Conservation (phyloP, 2,113 vertebrate species). For the Urocitellus parryii region DNA sequence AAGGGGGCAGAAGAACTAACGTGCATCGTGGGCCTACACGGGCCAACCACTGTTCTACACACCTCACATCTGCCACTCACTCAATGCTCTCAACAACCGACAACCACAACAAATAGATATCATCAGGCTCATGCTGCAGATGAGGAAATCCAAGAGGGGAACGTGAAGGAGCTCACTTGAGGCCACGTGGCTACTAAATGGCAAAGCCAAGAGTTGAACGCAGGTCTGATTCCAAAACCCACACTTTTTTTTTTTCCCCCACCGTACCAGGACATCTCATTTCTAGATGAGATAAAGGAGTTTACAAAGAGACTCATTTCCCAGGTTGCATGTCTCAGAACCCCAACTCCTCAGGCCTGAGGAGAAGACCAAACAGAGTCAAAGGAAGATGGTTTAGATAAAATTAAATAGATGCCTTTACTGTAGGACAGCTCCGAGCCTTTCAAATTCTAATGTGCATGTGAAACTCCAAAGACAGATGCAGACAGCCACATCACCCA, state of each 20-base stretch:
- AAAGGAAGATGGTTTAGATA: constrained; percentile 7
- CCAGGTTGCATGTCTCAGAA: neutral
- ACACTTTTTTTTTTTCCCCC: neutral
- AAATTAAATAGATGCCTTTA: neutral
- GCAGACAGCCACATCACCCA: neutral
- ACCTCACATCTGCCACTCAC: neutral
- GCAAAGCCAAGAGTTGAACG: neutral
- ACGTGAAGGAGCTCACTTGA: neutral
- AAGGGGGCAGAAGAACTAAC: neutral
- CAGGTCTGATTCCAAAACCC: neutral
- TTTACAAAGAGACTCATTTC: neutral
- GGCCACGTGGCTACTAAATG: neutral
- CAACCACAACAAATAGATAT: neutral
- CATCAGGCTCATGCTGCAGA: neutral
- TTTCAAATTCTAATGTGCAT: neutral
- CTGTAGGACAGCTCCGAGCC: neutral
- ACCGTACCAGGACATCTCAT: too few species aligned
- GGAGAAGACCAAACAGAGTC: neutral
- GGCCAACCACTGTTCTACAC: neutral
- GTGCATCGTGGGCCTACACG: neutral
- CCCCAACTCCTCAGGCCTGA: neutral
- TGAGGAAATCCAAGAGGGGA: neutral
- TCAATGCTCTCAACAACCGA: neutral
- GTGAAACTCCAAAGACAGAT: neutral
- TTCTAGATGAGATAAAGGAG: neutral